Base-by-base conservation (phyloP, 1,140 invertebrate species). In the Harpegnathos saltator region DNA sequence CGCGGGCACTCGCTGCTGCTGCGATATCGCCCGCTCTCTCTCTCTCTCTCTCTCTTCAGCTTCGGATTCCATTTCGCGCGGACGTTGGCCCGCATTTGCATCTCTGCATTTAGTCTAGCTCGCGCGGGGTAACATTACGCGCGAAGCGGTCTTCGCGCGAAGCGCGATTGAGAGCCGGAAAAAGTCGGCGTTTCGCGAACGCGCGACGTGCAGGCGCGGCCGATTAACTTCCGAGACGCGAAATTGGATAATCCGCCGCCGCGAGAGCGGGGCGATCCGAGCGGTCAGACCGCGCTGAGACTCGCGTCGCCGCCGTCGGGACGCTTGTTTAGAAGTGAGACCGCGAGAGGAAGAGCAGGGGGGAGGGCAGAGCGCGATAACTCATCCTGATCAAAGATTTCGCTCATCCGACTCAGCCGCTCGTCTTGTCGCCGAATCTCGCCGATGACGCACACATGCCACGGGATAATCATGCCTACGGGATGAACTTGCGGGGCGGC, bases 351-450 rank as follows among this genome's bases (percentile, higher is more conserved):
- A n/a, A n/a, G n/a, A n/a, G n/a, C n/a, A n/a, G n/a, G n/a, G n/a
- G n/a, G n/a, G n/a, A n/a, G n/a, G n/a, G n/a, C n/a, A n/a, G n/a
- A n/a, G n/a, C 38, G 61, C 33, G 29, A 66, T 77, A 77, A 66
- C 62, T 66, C 74, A 66, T 77, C 19, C 62, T 77, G 74, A 77
- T 77, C 74, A 77, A 77, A 77, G 74, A 77, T 77, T 66, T 77
- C 62, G 74, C 17, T n/a, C n/a, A n/a, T n/a, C 62, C 54, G 73
- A 66, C 73, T 77, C 73, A 66, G 52, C 73, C n/a, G 29, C 48
- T n/a, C 72, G 17, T 14, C 38, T 29, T 48, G 29, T 77, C 68
- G 50, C 50, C n/a, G 24, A 54, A 1, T 56, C 68, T 11, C 19
- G 50, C 9, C 19, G 50, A 48, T 73, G 54, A 54, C 73, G 26